Evolutionary conservation across 2,797 vertebrate genomes (phyloP), one percentile per base, ranked within the genome.

Genomic region (Ctenopoma multispine): DNA sequence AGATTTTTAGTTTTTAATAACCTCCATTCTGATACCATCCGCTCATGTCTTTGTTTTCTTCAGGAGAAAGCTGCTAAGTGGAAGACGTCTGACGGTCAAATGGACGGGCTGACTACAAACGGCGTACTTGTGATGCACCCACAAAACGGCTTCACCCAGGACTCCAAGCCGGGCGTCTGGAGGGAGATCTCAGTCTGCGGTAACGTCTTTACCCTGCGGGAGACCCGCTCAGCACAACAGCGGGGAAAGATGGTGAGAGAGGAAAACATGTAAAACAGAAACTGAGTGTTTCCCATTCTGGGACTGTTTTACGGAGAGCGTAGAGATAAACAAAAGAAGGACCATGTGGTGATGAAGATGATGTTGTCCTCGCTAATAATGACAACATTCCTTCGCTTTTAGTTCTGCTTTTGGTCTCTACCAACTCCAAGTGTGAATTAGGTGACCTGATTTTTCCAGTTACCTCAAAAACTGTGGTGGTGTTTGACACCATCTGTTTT

Each of bases 11-110:
- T 1, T 36, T 9, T 17, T 4, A 51, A n/a, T 20, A 13, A 14
- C 31, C 1, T 13, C 24, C 13, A 0, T 24, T 4, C 9, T 15
- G 29, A 31, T 31, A 31, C 7, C 38, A n/a, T 13, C 15, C 18
- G 9, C 21, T 8, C 1, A 1, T 31, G 3, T 48, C 3, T 65
- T 41, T 15, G 18, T 46, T 18, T 12, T 48, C 61, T 34, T 7
- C 83, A 99, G 98, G 98, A 99, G 90, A 99, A 99, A 77, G 98
- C 98, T 75, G 98, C 98, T 0, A 99, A 99, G 89, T 99, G 98
- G 98, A 98, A 97, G 91, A 99, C 96, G 1, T 85, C 90, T 1
- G 97, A 99, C 63, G 95, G 96, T 41, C 97, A 99, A 79, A 99
- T 99, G 98, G 98, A 99, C 43, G 98, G 98, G 3, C 90, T 99